Base-by-base conservation (phyloP, 1,140 invertebrate species). In the Steinernema feltiae region DNA sequence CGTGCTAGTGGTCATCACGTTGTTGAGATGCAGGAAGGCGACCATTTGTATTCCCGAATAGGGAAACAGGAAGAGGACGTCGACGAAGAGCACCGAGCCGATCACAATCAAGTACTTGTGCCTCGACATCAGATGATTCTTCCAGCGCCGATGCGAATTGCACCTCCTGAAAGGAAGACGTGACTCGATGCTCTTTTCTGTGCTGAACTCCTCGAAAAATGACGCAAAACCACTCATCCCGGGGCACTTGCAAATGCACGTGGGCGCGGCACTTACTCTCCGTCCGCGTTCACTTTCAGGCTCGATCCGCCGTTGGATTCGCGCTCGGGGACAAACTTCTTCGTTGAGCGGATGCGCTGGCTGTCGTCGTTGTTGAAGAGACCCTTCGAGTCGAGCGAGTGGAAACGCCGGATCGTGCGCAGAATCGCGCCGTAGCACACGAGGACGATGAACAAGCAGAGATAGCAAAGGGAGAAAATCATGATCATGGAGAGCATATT, bases 21-120 rank as follows among this genome's bases (percentile, higher is more conserved):
- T 83, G 75, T 84, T 85, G 27, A 85, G 72, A 48, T 85, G 85
- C 35, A 85, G 76, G 71, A 86, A 81, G 63, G 82, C 76, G 32
- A 85, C 82, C 78, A 84, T 77, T 73, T 85, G 84, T 48, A 85
- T 85, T 30, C 80, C 84, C 12, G 81, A 83, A 74, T 85, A 85
- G n/a, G 84, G 85, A 30, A 86, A 82, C 3, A 85, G 80, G 71
- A 85, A 85, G 24, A 85, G 79, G 32, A 85, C 71, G 73, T 85
- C 85, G 17, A 85, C 85, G 48, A 85, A 84, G 12, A 85, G 78
- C n/a, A 85, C 84, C 15, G 76, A 80, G 17, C 84, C 84, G 69
- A 85, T 86, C 1, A 85, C 84, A 32, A 86, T 84, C 21, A 85
- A 73, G 75, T 85, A 85, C 73, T 85, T 85, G 78, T 86, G 84